These are phyloP conservation scores for Neopelma chrysocephalum DNA, from an alignment of 2,797 vertebrate genomes.

Conservation along the genomic window DNA sequence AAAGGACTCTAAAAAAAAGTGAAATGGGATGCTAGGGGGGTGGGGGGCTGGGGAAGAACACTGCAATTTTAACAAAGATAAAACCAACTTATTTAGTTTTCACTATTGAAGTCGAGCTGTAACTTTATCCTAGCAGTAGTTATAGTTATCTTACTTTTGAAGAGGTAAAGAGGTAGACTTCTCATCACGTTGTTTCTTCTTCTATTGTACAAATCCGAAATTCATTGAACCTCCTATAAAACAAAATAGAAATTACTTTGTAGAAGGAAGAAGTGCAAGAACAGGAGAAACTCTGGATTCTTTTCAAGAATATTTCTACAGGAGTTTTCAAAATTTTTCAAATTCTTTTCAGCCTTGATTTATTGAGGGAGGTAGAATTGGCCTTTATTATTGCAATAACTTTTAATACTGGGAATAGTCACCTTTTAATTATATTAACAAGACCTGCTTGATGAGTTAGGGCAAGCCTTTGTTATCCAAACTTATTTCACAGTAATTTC, in stretches of 20 bases:
- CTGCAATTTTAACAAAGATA: background rate
- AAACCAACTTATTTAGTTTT: slow-evolving; percentile 2
- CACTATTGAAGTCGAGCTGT: background rate
- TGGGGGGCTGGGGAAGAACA: background rate
- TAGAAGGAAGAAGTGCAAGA: background rate
- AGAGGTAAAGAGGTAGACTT: background rate
- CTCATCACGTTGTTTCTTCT: background rate
- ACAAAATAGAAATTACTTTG: background rate
- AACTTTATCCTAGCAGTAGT: background rate
- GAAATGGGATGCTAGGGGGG: background rate
- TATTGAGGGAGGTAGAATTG: background rate
- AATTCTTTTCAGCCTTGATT: background rate
- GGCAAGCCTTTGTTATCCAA: background rate
- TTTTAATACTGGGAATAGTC: background rate
- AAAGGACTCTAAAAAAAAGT: slow-evolving; percentile 18
- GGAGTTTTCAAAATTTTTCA: background rate
- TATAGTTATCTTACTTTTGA: background rate
- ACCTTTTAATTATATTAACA: background rate
- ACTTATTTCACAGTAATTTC: background rate
- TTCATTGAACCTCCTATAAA: background rate
- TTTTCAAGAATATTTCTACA: background rate
- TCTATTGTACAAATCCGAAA: background rate
- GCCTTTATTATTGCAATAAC: background rate
- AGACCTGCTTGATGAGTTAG: background rate
- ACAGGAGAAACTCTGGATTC: background rate